Base-by-base conservation (phyloP, 2,797 vertebrate species). In the Xiphophorus birchmanni region DNA sequence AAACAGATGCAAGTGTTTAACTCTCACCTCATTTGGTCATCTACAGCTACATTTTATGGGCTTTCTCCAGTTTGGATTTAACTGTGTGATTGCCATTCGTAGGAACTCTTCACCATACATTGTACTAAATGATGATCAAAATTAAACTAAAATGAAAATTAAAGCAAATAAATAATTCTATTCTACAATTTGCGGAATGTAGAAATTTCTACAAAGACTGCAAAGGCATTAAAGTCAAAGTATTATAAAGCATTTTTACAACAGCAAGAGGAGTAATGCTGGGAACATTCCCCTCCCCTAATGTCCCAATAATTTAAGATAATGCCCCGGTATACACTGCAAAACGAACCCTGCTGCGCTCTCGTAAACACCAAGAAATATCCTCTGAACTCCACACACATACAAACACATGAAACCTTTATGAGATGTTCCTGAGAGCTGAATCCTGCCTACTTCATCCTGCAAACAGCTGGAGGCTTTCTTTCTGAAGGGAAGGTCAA, bases 391-490 rank as follows among this genome's bases (percentile, higher is more conserved):
- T 82, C 76, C 37, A 74, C 69, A 75, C 81, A 74, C 82, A 84
- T 79, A 81, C 79, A 72, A 50, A 35, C 29, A 11, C 78, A 90
- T 84, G 86, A 89, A 91, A 88, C 78, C 86, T 89, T 91, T 79
- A 90, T 84, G 87, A 84, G 82, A 86, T 73, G 77, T 47, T 76
- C 42, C 10, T 29, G 71, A 80, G 82, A 90, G 74, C 72, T 75
- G 48, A 89, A 81, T 63, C 58, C 79, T 80, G 73, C 80, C 81
- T 80, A 79, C 87, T 76, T 80, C 80, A 83, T 73, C 74, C 80
- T 54, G 32, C 75, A 80, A 84, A 88, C 83, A 86, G 86, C 86
- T 91, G 80, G 79, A 90, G 87, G 84, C 83, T 87, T 80, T 81
- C 17, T 80, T 74, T 88, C 78, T 85, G 71, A 4, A 82, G 75